Conservation (phyloP, 2,113 vertebrate genomes). For the Apeltes quadracus region DNA sequence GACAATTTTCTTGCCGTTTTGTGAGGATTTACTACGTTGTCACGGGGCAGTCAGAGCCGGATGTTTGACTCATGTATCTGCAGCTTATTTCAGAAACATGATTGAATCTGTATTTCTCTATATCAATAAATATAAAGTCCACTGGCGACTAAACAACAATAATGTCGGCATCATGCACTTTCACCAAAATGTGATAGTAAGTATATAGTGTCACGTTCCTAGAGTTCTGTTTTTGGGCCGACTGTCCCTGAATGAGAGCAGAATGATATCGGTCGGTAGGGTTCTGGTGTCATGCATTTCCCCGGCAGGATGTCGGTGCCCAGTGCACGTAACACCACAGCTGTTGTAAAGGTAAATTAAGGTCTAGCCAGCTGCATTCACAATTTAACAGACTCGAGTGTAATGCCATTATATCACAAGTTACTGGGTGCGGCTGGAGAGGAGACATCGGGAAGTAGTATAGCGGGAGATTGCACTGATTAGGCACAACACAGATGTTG, state of each 20-base stretch:
- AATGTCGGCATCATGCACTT: background rate
- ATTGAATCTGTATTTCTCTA: background rate
- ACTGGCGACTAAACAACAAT: background rate
- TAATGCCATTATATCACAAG: conserved; percentile 64
- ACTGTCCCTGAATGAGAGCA: conserved; percentile 8
- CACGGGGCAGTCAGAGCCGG: background rate
- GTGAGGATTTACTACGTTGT: background rate
- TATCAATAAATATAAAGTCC: background rate
- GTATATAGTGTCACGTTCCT: background rate
- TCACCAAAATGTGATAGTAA: background rate
- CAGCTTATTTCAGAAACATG: background rate
- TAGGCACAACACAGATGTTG: conserved; percentile 35
- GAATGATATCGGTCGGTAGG: background rate
- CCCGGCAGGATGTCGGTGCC: conserved; percentile 1
- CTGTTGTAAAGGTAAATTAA: conserved; percentile 53
- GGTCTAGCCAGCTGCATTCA: conserved; percentile 53
- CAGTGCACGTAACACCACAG: conserved; percentile 35
- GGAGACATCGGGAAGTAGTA: conserved; percentile 23
- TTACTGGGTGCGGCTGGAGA: conserved; percentile 66
- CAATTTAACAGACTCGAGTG: conserved; percentile 50
- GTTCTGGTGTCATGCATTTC: conserved; percentile 19
- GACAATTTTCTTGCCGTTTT: background rate
- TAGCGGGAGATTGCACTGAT: conserved; percentile 28
- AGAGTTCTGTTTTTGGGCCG: background rate
- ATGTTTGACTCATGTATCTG: background rate